Conservation (phyloP, 2,113 vertebrate species). For the Lophotis ruficrista region DNA sequence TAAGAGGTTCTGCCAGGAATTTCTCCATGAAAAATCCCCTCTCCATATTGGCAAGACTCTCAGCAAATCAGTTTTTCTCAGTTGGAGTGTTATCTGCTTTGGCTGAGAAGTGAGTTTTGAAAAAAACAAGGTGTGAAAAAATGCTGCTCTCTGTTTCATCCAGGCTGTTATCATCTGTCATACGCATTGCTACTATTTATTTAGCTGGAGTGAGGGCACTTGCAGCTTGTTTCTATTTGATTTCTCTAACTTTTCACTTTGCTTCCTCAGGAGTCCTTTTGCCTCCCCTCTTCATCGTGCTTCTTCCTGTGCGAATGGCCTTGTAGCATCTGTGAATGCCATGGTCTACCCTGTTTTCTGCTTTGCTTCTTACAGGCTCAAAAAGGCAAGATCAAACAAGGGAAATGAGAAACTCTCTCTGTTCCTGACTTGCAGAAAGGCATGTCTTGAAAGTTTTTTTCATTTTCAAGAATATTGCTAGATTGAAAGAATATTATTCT, state of each 20-base stretch:
- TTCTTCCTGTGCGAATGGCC: not conserved
- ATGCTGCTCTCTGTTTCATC: not conserved
- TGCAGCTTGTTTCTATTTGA: not conserved
- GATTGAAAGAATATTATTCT: not conserved
- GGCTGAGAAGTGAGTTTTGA: slow-evolving; percentile 8
- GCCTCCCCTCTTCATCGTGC: not conserved
- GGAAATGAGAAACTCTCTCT: not conserved
- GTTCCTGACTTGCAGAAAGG: not conserved
- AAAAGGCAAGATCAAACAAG: not conserved
- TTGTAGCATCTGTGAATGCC: not conserved
- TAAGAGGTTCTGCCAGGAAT: not conserved
- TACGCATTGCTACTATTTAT: not conserved
- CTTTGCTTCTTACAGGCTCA: not conserved
- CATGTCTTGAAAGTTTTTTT: not conserved
- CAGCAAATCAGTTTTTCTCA: slow-evolving; percentile 8
- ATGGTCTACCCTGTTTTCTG: not conserved
- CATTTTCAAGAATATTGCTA: not conserved
- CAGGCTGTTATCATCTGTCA: not conserved
- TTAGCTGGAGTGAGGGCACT: not conserved
- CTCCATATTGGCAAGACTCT: not conserved
- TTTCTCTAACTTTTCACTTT: not conserved
- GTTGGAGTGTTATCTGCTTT: slow-evolving; percentile 22
- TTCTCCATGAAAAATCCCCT: not conserved
- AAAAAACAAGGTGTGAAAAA: slow-evolving; percentile 30
- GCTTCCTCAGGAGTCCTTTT: not conserved